A percentile compares a stretch with the other conserved stretches of the same genome.
phyloP scores from a whole-genome alignment of 2,888 invertebrate species.

The Conchocele bisecta region DNA sequence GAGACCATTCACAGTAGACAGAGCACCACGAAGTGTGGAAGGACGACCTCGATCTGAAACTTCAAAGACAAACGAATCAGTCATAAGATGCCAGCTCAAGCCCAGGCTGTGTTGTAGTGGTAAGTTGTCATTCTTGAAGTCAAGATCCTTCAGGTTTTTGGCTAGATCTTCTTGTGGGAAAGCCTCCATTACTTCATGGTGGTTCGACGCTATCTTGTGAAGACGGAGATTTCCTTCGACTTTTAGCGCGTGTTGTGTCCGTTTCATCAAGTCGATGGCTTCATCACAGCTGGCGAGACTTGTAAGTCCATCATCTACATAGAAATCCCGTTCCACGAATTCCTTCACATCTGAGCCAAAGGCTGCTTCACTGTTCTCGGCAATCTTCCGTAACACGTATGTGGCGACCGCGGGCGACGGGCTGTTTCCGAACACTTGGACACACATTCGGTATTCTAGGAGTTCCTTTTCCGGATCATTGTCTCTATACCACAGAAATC shows the following conservation, averaged over 20 bases:
- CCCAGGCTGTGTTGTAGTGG: not conserved
- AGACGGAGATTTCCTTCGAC: constrained; percentile 33
- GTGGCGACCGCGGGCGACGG: constrained; percentile 48
- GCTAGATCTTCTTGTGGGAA: constrained; percentile 45
- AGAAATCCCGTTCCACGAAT: constrained; percentile 45
- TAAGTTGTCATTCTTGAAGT: constrained; percentile 26
- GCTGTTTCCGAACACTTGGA: constrained; percentile 44
- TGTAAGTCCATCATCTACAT: constrained; percentile 58
- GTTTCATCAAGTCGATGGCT: constrained; percentile 34
- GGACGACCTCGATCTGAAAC: too few relatives aligned
- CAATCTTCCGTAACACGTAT: constrained; percentile 38
- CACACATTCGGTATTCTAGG: constrained; percentile 39
- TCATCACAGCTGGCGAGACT: constrained; percentile 23
- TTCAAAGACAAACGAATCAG: constrained; percentile 37
- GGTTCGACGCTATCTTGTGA: constrained; percentile 55
- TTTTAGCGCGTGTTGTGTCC: constrained; percentile 38
- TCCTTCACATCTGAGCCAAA: constrained; percentile 23
- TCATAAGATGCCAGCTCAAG: constrained; percentile 31
- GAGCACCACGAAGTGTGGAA: too few relatives aligned
- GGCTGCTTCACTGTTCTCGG: not conserved
- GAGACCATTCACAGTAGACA: too few relatives aligned
- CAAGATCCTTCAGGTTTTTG: constrained; percentile 40
- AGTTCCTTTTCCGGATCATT: constrained; percentile 23
- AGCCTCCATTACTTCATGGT: constrained; percentile 29
- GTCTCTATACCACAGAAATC: constrained; percentile 48